Evolutionary conservation across 2,797 vertebrate species (phyloP).

Genomic region (Acestrorhynchus altus): DNA sequence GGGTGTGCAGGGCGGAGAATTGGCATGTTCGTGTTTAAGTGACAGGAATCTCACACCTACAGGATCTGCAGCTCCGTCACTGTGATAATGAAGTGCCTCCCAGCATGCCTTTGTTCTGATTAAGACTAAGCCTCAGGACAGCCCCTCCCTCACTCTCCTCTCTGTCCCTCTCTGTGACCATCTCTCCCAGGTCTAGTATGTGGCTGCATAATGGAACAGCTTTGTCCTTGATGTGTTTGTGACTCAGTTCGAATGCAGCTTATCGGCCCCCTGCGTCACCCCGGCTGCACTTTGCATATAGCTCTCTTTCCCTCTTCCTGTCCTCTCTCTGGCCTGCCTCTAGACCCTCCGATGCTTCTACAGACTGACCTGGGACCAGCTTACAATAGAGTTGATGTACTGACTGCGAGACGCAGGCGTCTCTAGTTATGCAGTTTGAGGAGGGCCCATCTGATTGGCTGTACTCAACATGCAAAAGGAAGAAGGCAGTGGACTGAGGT

Average conservation of each 20-base stretch:
- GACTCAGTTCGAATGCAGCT: constrained; percentile 43
- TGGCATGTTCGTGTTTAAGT: constrained; percentile 26
- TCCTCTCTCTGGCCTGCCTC: constrained; percentile 10
- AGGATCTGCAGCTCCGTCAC: constrained; percentile 38
- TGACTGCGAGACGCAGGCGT: neutral
- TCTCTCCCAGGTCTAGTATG: neutral
- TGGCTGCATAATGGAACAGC: constrained; percentile 10
- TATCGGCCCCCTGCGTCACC: constrained; percentile 42
- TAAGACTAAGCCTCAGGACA: neutral
- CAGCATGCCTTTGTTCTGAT: constrained; percentile 33
- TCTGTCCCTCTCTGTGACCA: neutral
- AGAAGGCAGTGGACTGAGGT: neutral
- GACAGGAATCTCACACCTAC: constrained; percentile 49
- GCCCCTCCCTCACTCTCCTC: neutral
- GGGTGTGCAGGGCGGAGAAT: constrained; percentile 25
- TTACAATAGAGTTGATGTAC: neutral
- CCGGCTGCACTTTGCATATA: constrained; percentile 52
- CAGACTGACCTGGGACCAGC: constrained; percentile 15
- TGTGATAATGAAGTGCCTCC: constrained; percentile 29
- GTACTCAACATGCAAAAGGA: neutral
- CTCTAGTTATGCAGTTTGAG: neutral
- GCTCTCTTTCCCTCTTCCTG: constrained; percentile 41
- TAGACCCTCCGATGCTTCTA: constrained; percentile 12
- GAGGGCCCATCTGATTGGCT: neutral
- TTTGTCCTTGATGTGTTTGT: constrained; percentile 49